Evolutionary conservation across 2,113 vertebrate genomes (phyloP).

Genomic region (Microcebus murinus): DNA sequence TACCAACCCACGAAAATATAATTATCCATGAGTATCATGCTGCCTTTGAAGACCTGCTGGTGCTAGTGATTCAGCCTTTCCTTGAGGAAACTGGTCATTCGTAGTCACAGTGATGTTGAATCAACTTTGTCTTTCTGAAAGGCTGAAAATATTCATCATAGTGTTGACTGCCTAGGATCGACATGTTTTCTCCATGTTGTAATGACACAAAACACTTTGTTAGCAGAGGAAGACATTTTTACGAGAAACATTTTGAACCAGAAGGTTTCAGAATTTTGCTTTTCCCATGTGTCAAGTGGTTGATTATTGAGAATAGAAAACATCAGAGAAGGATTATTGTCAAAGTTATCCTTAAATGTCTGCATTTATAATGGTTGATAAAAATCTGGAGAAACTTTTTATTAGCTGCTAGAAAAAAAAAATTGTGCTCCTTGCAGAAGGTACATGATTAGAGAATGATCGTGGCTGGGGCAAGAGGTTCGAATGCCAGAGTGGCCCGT

Average conservation of each 20-base stretch:
- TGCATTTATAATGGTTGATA: background rate
- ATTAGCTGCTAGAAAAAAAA: slow-evolving; percentile 11
- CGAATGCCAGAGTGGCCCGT: accelerated
- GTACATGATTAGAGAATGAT: background rate
- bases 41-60: slow-evolving; percentile 18
- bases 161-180: background rate
- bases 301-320: background rate
- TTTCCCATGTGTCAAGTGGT: background rate
- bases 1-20: background rate
- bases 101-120: background rate
- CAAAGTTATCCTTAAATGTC: background rate
- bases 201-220: background rate
- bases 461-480: background rate
- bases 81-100: background rate
- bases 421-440: background rate
- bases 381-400: background rate
- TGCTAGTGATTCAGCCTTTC: background rate
- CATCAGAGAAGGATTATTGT: background rate
- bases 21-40: background rate
- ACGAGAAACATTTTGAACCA: background rate
- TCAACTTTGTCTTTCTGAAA: slow-evolving; percentile 31
- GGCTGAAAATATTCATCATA: background rate
- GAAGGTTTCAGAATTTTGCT: background rate
- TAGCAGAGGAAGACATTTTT: background rate
- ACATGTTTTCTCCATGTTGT: background rate